Conservation (phyloP, 1,140 invertebrate genomes). For the Lamellibrachia luymesi region DNA sequence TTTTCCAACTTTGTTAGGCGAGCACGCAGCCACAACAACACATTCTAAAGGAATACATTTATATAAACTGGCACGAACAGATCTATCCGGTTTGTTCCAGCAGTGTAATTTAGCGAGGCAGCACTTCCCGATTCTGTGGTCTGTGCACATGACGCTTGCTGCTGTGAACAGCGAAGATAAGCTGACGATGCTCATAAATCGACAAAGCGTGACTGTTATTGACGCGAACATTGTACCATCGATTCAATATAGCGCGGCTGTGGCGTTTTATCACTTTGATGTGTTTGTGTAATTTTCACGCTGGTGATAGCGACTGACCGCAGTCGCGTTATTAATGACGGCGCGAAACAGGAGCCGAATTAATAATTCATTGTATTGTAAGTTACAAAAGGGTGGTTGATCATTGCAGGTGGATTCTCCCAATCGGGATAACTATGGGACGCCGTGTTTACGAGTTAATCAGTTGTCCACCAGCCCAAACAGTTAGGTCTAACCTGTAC, state of each 20-base stretch:
- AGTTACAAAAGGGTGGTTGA: not conserved
- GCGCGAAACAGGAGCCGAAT: not conserved
- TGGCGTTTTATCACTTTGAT: not conserved
- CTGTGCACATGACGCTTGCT: not conserved
- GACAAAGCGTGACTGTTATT: not conserved
- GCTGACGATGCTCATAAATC: not conserved
- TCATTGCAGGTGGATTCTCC: not conserved
- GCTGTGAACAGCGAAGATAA: not conserved
- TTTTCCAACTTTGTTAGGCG: not conserved
- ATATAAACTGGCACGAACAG: not conserved
- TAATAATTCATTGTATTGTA: not conserved
- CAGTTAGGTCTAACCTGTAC: not conserved
- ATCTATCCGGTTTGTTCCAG: not conserved
- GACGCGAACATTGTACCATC: not conserved
- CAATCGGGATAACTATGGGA: not conserved
- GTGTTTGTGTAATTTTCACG: not conserved
- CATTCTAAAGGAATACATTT: not conserved
- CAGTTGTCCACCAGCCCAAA: not conserved
- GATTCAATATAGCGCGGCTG: not conserved
- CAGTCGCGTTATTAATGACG: not conserved
- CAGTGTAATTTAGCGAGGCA: not conserved
- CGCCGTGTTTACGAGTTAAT: not conserved
- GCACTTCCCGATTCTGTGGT: not conserved
- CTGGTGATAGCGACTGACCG: not conserved
- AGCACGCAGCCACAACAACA: not conserved